Base-by-base conservation (phyloP, 2,797 vertebrate genomes). In the Sternarchorhynchus goeldii region DNA sequence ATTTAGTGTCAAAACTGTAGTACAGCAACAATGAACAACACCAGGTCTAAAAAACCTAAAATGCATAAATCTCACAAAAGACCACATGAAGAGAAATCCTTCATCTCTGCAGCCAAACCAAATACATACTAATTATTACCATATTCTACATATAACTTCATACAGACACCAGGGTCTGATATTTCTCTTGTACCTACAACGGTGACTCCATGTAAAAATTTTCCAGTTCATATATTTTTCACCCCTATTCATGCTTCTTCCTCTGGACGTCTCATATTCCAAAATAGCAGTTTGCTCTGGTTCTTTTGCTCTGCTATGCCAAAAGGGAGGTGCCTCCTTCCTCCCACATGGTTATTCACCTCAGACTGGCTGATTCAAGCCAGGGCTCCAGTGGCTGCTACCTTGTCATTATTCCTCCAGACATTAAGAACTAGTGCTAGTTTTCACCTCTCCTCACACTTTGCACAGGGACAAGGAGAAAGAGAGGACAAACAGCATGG, bases 261-360 rank as follows among this genome's bases (percentile, higher is more conserved):
- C 58, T 82, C 34, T 36, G n/a, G 50, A 81, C 29, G 45, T 58
- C 66, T 72, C 55, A 20, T 70, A 57, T 45, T 77, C 25, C 63
- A 68, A 74, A 77, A 81, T 63, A 68, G 7, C 72, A 75, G 73
- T 73, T 64, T 80, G 78, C 57, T 78, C 79, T 76, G 14, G 17
- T 75, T 83, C 45, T 59, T 45, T 73, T 68, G 60, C 69, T 63
- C 16, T 75, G 31, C 64, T 73, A 29, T 45, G 82, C 68, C 82
- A 80, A 75, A 75, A 66, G 14, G 39, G 50, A 25, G 62, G 69
- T 21, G 36, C 57, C 55, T 72, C 31, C 58, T 70, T 79, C 53
- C 68, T 79, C 53, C 59, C 69, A 77, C 76, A 70, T 62, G 73
- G 75, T 53, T 58, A 79, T 73, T 81, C 82, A 79, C 68, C 69